These are phyloP conservation scores for Homarus americanus DNA, from an alignment of 1,140 invertebrate species.

Conservation along the genomic window DNA sequence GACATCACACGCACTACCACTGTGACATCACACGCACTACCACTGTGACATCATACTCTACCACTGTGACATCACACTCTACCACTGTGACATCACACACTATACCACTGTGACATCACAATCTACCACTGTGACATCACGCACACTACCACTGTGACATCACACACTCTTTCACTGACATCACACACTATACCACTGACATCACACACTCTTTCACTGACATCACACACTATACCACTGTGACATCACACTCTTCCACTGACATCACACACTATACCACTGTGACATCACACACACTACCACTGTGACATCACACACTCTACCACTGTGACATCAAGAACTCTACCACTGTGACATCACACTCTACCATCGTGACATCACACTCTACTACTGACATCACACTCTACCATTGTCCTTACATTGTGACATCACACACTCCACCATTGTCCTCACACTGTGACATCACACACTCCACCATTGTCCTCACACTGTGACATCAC, in stretches of 20 bases:
- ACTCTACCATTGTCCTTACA: not conserved
- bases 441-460: not conserved
- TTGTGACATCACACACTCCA: not conserved
- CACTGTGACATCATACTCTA: too few species aligned
- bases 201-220: not conserved
- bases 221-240: too few species aligned
- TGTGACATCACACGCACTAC: too few species aligned
- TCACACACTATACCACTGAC: too few species aligned
- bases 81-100: too few species aligned
- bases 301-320: not conserved
- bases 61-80: too few species aligned
- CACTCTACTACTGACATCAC: not conserved
- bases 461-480: not conserved
- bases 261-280: too few species aligned
- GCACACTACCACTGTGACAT: too few species aligned
- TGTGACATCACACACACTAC: not conserved
- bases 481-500: not conserved
- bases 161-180: too few species aligned
- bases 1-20: too few species aligned
- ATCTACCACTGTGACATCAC: too few species aligned
- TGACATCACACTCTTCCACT: not conserved
- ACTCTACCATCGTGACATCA: not conserved
- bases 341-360: not conserved
- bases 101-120: too few species aligned
- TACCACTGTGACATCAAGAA: not conserved